These are phyloP conservation scores for Burhinus bistriatus DNA, from an alignment of 2,113 vertebrate species.

Conservation along the genomic window DNA sequence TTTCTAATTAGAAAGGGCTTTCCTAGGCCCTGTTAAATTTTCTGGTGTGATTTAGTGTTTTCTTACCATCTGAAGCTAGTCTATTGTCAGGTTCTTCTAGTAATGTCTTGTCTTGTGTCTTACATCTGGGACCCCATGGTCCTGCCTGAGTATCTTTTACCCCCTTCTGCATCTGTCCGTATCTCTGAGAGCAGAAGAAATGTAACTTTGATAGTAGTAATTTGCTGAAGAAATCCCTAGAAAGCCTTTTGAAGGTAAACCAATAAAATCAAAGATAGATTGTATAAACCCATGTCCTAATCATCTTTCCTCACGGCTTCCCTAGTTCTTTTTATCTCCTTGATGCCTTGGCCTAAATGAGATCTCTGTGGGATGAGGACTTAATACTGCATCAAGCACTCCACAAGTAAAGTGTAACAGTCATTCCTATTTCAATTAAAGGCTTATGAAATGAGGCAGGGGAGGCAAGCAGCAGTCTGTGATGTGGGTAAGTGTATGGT, in stretches of 20 bases:
- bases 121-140: neutral
- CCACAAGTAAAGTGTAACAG: neutral
- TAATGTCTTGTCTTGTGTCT: neutral
- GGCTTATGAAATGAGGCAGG: slow-evolving; percentile 3
- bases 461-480: neutral
- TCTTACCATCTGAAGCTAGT: neutral
- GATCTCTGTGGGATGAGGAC: neutral
- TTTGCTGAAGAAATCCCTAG: neutral
- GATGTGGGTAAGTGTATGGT: neutral
- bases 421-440: slow-evolving; percentile 3
- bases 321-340: neutral
- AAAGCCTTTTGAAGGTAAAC: neutral
- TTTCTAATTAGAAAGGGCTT: neutral
- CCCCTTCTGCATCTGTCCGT: neutral
- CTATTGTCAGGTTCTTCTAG: neutral
- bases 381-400: neutral
- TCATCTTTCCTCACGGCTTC: neutral
- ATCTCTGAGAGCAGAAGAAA: neutral
- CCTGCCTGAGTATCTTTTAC: neutral
- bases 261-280: neutral
- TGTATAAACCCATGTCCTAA: neutral
- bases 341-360: neutral
- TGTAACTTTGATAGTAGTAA: neutral
- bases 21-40: neutral
- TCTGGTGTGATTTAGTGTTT: neutral